These are phyloP conservation scores for Pemphigus obesinymphae DNA, from an alignment of 1,140 invertebrate species.

Conservation along the genomic window DNA sequence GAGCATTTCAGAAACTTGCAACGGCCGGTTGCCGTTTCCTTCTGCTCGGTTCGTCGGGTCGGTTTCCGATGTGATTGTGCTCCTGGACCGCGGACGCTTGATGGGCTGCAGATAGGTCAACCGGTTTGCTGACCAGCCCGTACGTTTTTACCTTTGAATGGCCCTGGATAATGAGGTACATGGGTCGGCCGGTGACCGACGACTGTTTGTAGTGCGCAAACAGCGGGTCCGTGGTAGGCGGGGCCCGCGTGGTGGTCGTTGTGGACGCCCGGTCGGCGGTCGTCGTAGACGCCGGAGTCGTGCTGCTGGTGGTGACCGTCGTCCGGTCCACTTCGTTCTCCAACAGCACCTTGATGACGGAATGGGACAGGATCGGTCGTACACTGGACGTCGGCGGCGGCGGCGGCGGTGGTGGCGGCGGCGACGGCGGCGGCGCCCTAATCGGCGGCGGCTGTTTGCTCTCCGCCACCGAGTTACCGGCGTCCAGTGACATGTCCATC, in stretches of 20 bases:
- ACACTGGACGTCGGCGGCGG: neutral
- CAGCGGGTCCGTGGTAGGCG: slow-evolving; percentile 44
- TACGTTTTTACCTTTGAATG: slow-evolving; percentile 79
- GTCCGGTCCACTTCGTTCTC: slow-evolving; percentile 24
- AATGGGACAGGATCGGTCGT: neutral
- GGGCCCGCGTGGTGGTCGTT: slow-evolving; percentile 50
- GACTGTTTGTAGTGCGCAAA: slow-evolving; percentile 60
- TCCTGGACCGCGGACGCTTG: slow-evolving; percentile 41
- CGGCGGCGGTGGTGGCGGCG: neutral
- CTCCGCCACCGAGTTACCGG: neutral
- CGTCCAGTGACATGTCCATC: neutral
- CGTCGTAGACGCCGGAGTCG: slow-evolving; percentile 46
- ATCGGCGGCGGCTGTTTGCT: slow-evolving; percentile 19
- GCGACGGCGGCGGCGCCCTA: neutral
- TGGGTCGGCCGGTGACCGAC: slow-evolving; percentile 57
- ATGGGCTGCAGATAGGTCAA: slow-evolving; percentile 10
- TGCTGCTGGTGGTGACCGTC: slow-evolving; percentile 49
- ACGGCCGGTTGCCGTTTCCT: neutral
- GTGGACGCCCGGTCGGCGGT: slow-evolving; percentile 45
- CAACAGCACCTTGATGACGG: neutral
- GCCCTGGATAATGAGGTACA: slow-evolving; percentile 74
- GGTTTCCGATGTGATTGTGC: slow-evolving; percentile 43
- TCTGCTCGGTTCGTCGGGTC: neutral
- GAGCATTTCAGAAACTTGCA: no score
- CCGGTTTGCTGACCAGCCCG: slow-evolving; percentile 60